phyloP scores from a whole-genome alignment of 2,797 vertebrate species.

The Schizopygopsis malacanthus region DNA sequence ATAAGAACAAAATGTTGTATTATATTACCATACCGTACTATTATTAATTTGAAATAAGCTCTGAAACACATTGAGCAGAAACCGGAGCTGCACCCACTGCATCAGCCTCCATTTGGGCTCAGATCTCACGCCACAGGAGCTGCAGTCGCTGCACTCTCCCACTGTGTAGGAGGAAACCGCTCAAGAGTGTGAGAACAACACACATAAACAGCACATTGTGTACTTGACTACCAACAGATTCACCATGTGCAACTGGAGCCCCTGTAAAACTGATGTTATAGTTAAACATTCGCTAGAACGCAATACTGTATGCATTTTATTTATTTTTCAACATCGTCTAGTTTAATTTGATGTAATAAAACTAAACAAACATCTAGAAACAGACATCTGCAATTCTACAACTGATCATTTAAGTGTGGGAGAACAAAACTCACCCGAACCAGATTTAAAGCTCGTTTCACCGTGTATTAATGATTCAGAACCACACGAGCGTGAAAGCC shows the following conservation, averaged over 20 bases:
- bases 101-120: conserved; percentile 45
- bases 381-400: not conserved
- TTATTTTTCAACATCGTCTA: not conserved
- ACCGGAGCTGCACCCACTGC: conserved; percentile 47
- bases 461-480: not conserved
- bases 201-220: not conserved
- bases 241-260: not conserved
- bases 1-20: no score
- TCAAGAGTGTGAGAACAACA: conserved; percentile 33
- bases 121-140: conserved; percentile 41
- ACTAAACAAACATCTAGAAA: not conserved
- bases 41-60: no score
- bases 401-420: not conserved
- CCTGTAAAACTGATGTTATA: not conserved
- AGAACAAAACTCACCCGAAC: not conserved
- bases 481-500: no score
- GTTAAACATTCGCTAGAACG: not conserved
- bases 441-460: not conserved
- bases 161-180: conserved; percentile 44
- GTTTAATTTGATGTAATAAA: not conserved
- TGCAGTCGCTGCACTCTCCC: conserved; percentile 48
- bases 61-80: not conserved
- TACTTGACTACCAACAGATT: not conserved
- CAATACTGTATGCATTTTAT: not conserved
- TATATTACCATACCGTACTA: no score